A percentile compares a stretch with the other conserved stretches of the same genome.
phyloP scores from a whole-genome alignment of 2,888 invertebrate genomes.

The Ditula angustiorana region DNA sequence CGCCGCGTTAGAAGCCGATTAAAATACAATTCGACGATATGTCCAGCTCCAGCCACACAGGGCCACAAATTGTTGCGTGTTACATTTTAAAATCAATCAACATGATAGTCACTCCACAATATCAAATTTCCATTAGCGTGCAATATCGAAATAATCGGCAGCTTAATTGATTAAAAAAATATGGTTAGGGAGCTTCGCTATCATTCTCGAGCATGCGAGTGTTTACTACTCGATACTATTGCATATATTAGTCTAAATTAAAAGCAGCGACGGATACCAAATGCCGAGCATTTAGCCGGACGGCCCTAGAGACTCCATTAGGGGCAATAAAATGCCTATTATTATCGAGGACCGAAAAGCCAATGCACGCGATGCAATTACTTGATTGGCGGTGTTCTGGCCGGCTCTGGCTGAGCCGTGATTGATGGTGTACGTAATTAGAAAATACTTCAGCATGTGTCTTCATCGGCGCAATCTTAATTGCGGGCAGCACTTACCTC shows the following conservation, averaged over 20 bases:
- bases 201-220: conserved; percentile 51
- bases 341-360: conserved; percentile 85
- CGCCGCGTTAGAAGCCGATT: conserved; percentile 75
- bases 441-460: conserved; percentile 85
- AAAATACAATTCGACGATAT: conserved; percentile 59
- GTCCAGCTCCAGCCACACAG: conserved; percentile 51
- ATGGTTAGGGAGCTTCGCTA: conserved; percentile 50
- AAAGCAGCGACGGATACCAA: conserved; percentile 74
- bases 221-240: conserved; percentile 64
- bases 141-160: conserved; percentile 65
- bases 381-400: conserved; percentile 85
- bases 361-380: conserved; percentile 86
- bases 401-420: conserved; percentile 71
- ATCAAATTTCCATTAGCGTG: conserved; percentile 70
- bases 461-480: conserved; percentile 83
- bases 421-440: conserved; percentile 85
- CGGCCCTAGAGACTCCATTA: conserved; percentile 85
- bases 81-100: conserved; percentile 68
- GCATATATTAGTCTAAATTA: conserved; percentile 81
- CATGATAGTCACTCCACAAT: conserved; percentile 72
- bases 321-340: conserved; percentile 85
- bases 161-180: conserved; percentile 79
- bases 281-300: conserved; percentile 71
- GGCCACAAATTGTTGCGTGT: conserved; percentile 61
- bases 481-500: conserved; percentile 81